Evolutionary conservation across 2,797 vertebrate genomes (phyloP).

Genomic region (Botia almorhae): DNA sequence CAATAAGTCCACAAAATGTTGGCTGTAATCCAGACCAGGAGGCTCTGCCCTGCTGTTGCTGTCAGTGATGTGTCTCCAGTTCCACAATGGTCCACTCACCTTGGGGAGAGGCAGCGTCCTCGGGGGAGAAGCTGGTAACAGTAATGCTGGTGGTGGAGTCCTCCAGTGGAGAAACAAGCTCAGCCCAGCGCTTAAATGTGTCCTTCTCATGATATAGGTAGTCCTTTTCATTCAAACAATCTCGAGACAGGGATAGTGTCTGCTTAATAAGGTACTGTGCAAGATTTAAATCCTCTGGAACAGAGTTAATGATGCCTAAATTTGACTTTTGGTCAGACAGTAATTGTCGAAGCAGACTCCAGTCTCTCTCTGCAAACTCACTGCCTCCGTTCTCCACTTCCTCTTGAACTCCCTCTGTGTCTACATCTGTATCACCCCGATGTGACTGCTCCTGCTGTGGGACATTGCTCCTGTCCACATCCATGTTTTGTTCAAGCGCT

Average conservation of each 20-base stretch:
- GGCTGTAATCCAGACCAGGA: conserved; percentile 36
- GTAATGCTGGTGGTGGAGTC: conserved; percentile 94
- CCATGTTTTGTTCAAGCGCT: conserved; percentile 86
- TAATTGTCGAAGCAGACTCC: conserved; percentile 92
- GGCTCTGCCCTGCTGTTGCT: conserved; percentile 22
- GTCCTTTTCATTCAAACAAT: conserved; percentile 86
- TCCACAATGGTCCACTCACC: conserved; percentile 99
- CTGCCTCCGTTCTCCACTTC: conserved; percentile 77
- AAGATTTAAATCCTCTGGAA: conserved; percentile 90
- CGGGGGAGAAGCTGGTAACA: conserved; percentile 95
- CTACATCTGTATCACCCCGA: conserved; percentile 75
- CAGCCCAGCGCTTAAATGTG: conserved; percentile 91
- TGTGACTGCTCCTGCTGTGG: conserved; percentile 76
- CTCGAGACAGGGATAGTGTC: conserved; percentile 92
- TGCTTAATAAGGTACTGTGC: conserved; percentile 99
- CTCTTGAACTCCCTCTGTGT: conserved; percentile 72
- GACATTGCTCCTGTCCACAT: conserved; percentile 80
- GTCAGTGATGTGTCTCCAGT: conserved; percentile 96
- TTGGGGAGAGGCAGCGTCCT: conserved; percentile 94
- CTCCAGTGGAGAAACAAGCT: conserved; percentile 92
- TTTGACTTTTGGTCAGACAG: conserved; percentile 92
- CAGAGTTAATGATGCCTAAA: conserved; percentile 81
- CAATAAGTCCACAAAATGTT: conserved; percentile 40
- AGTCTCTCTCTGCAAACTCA: conserved; percentile 92
- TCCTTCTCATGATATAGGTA: conserved; percentile 85